phyloP scores from a whole-genome alignment of 2,888 invertebrate species.

The Pandemis corylana region DNA sequence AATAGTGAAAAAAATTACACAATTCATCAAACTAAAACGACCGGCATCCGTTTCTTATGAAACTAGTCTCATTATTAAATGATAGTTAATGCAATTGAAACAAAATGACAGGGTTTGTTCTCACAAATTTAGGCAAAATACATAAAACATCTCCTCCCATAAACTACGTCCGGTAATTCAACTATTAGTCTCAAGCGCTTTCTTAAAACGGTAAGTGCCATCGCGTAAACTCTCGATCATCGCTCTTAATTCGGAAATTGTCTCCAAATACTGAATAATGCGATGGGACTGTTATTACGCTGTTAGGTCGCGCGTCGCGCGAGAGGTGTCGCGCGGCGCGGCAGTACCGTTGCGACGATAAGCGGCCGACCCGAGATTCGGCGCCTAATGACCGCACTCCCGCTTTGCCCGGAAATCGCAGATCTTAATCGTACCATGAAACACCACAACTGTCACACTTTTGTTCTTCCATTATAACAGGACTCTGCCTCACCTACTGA shows the following conservation, averaged over 20 bases:
- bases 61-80: not conserved
- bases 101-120: constrained; percentile 4
- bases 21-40: not conserved
- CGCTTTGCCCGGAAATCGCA: constrained; percentile 37
- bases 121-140: constrained; percentile 13
- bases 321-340: constrained; percentile 11
- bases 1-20: constrained; percentile 1
- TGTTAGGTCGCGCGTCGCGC: not conserved
- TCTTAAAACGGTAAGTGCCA: constrained; percentile 21
- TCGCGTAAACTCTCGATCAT: constrained; percentile 17
- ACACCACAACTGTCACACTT: constrained; percentile 37
- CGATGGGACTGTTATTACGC: constrained; percentile 16
- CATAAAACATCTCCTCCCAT: not conserved
- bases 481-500: constrained; percentile 37
- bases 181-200: constrained; percentile 16
- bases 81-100: constrained; percentile 7
- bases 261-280: constrained; percentile 31
- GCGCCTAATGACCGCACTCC: constrained; percentile 37
- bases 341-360: constrained; percentile 29
- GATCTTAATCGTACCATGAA: constrained; percentile 39
- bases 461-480: constrained; percentile 41
- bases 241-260: constrained; percentile 28
- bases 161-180: constrained; percentile 21
- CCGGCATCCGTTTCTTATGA: not conserved
- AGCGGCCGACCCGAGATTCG: constrained; percentile 27